phyloP scores from a whole-genome alignment of 2,113 vertebrate genomes.

The Falco punctatus region DNA sequence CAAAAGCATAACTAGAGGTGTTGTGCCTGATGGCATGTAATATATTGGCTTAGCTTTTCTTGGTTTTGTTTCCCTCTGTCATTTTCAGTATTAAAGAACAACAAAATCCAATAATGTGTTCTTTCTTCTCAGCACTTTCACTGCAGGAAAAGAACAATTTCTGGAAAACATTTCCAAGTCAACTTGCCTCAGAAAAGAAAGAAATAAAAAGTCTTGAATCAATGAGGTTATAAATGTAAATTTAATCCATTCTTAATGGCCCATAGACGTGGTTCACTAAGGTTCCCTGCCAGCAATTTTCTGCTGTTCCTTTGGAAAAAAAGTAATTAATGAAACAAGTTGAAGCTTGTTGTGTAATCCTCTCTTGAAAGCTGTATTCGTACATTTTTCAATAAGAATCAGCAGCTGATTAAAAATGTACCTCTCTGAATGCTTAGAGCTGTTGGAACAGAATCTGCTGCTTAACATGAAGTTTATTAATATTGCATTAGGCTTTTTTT shows the following conservation, averaged over 20 bases:
- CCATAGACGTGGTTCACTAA: not conserved
- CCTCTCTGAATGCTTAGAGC: constrained; percentile 16
- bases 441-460: constrained; percentile 40
- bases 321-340: constrained; percentile 64
- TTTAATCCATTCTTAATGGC: constrained; percentile 60
- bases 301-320: constrained; percentile 31
- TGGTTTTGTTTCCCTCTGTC: not conserved
- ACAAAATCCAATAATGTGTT: not conserved
- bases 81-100: not conserved
- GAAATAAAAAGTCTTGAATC: constrained; percentile 24
- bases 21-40: not conserved
- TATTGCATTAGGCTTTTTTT: not conserved
- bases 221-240: constrained; percentile 47
- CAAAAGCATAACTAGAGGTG: not conserved
- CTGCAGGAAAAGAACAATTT: constrained; percentile 4
- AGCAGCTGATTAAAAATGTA: constrained; percentile 48
- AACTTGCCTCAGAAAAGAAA: not conserved
- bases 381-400: constrained; percentile 58
- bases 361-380: constrained; percentile 37
- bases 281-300: constrained; percentile 39
- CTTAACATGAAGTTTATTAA: constrained; percentile 44
- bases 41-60: not conserved
- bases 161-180: constrained; percentile 26
- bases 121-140: not conserved
- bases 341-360: constrained; percentile 65